Evolutionary conservation across 2,888 invertebrate genomes (phyloP), one percentile per base, ranked within the genome.

Genomic region (Polylopha cassiicola): DNA sequence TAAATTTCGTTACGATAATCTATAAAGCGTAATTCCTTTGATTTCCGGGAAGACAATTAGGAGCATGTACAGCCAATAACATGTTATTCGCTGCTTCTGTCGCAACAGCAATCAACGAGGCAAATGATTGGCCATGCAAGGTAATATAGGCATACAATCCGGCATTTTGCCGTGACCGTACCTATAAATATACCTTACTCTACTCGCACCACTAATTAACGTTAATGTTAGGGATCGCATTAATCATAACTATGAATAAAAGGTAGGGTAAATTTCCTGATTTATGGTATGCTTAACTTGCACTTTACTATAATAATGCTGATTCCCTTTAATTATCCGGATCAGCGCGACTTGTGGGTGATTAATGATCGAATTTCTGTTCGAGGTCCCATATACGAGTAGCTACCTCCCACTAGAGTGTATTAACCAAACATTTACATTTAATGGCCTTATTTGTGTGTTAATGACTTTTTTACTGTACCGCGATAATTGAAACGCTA

Each of bases 221-320:
- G 36, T 41, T 36, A 34, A 29, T 30, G 36, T 41, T 41, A 41
- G 21, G 34, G 23, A 44, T 29, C 42, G 38, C 46, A 46, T 49
- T 50, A 50, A 53, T 51, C 51, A 51, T 43, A 37, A 43, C 46
- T 47, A 37, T 46, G 46, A 53, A 54, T 50, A 51, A 54, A 51
- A 46, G 47, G 43, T 37, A 28, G 38, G 31, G 44, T 31, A 34
- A 46, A 45, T 31, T 46, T 38, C 39, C 43, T 53, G 51, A 51
- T 50, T 51, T 47, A 51, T 55, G 52, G 46, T 51, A 36, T 42
- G 53, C 50, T 51, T 47, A 50, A 45, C 43, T 46, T 32, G 45
- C 53, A 47, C 37, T 51, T 48, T 44, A 39, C 41, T 36, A 46
- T n/a, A n/a, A n/a, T 41, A 46, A 44, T 33, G 49, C 51, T 48